Conservation (phyloP, 35 echinoderm and acorn worm species). For the Diadema setosum region DNA sequence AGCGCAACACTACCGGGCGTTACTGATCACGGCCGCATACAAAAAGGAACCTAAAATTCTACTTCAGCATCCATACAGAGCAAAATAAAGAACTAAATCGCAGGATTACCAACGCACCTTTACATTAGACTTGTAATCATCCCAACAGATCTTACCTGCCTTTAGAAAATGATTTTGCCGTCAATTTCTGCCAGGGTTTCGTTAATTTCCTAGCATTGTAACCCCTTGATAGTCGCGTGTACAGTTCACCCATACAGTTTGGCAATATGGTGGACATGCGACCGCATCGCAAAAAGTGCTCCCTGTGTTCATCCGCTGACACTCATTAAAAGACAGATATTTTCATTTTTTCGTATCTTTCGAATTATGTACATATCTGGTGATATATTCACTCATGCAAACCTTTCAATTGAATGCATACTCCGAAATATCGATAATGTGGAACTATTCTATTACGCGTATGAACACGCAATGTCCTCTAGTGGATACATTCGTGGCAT, state of each 20-base stretch:
- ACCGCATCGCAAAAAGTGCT: background rate
- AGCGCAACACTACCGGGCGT: no score
- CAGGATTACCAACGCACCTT: no score
- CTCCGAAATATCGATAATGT: background rate
- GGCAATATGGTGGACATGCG: conserved; percentile 24
- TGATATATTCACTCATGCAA: background rate
- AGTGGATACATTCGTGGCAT: background rate
- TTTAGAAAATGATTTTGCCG: background rate
- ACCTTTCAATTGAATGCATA: background rate
- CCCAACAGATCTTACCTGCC: background rate
- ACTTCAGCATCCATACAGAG: no score
- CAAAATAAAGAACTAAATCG: no score
- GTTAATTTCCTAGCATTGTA: background rate
- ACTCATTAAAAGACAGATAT: background rate
- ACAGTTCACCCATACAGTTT: background rate
- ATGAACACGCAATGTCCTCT: background rate
- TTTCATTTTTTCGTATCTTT: background rate
- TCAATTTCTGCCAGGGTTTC: background rate
- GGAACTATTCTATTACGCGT: background rate
- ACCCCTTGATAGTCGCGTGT: background rate
- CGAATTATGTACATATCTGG: background rate
- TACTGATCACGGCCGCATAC: no score
- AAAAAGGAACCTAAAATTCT: no score
- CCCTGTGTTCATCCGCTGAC: background rate
- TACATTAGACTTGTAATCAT: no score